Conservation (phyloP, 2,797 vertebrate species). For the Melanotaenia pygmaea region DNA sequence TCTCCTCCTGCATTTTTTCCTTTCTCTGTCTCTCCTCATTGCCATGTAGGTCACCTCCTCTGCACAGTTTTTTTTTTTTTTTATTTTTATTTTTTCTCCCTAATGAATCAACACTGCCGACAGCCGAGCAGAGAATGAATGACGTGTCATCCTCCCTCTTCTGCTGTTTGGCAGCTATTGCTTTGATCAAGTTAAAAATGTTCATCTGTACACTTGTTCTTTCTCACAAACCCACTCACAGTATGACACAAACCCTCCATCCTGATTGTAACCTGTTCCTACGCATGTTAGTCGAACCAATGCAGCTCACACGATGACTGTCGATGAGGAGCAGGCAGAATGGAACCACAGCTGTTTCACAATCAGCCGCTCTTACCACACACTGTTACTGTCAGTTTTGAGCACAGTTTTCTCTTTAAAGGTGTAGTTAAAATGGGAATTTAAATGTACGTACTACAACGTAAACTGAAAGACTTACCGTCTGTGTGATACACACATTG, state of each 20-base stretch:
- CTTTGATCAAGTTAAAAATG: conserved; percentile 42
- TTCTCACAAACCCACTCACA: conserved; percentile 55
- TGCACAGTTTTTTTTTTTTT: conserved; percentile 46
- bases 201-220: conserved; percentile 34
- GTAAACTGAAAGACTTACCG: not conserved
- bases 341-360: conserved; percentile 27
- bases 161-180: conserved; percentile 50
- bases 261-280: conserved; percentile 38
- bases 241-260: conserved; percentile 41
- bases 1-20: conserved; percentile 27
- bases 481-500: no score
- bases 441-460: not conserved
- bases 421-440: not conserved
- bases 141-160: conserved; percentile 73
- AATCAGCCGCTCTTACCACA: conserved; percentile 39
- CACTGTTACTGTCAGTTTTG: not conserved
- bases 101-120: conserved; percentile 60
- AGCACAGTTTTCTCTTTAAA: no score
- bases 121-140: conserved; percentile 52
- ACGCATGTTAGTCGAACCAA: conserved; percentile 39
- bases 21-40: conserved; percentile 38
- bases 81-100: conserved; percentile 26
- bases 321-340: not conserved
- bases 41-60: conserved; percentile 75
- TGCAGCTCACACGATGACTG: conserved; percentile 35